Base-by-base conservation (phyloP, 1,140 invertebrate species). In the Drosophila elegans region DNA sequence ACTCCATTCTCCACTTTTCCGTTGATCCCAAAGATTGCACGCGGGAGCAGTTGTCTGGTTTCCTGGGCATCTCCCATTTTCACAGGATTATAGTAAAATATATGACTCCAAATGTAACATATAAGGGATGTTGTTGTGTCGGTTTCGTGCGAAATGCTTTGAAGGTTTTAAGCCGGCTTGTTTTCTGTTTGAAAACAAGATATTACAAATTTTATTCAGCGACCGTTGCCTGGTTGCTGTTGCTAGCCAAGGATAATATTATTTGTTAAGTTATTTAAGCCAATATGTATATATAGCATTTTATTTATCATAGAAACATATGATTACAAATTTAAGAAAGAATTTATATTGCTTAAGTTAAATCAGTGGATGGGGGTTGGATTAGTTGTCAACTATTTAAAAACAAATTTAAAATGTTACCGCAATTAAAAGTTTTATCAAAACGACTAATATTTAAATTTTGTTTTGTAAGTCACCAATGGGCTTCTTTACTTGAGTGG, bases 21-120 rank as follows among this genome's bases (percentile, higher is more conserved):
- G 91, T 96, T 95, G 90, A 96, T 96, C 11, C 95, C 95, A 74
- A 96, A 96, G 64, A 96, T 95, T 55, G 95, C 94, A 52, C 94
- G 93, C 12, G 95, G 85, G 80, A 95, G 93, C 32, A 96, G 92
- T 74, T 94, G 93, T n/a, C 73, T 63, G 39, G 61, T 41, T 11
- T 69, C 69, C 10, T 21, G 21, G 1, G 51, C 46, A 9, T 64
- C 42, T 6, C 46, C 39, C 61, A 66, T 68, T 66, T 2, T 66
- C 27, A 9, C 11, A 34, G 52, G 57, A 66, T 69, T 64, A 46
- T 62, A n/a, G 41, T 48, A 38, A 38, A 66, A 74, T 66, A 86
- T 64, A 69, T 51, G 60, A 34, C n/a, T 51, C 36, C 56, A 67
- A 62, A 48, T 52, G 27, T 38, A 61, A 48, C 11, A 53, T 51